Evolutionary conservation across 2,888 invertebrate genomes (phyloP).

Genomic region (Hylaea fasciaria): DNA sequence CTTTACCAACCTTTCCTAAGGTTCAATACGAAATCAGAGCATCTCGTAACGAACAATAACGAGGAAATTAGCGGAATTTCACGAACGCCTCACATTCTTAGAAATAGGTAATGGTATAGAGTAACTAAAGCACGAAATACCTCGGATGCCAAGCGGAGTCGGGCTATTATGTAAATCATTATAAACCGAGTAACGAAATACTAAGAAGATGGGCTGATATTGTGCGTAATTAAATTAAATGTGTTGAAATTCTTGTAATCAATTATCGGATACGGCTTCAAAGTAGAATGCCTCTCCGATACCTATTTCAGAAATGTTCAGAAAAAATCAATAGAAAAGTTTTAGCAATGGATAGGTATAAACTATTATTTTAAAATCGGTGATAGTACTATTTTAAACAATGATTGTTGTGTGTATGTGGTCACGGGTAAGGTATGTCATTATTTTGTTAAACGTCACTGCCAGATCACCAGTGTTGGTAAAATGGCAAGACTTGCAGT

Average conservation of each 20-base stretch:
- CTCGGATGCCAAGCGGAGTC: slow-evolving; percentile 20
- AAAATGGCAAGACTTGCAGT: no score
- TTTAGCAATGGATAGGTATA: no score
- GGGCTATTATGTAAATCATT: slow-evolving; percentile 32
- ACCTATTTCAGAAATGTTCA: no score
- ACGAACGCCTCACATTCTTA: slow-evolving; percentile 14
- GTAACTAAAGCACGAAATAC: slow-evolving; percentile 22
- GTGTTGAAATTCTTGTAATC: not conserved
- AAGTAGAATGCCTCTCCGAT: not conserved
- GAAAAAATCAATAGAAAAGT: no score
- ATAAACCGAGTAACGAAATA: slow-evolving; percentile 10
- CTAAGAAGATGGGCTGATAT: not conserved
- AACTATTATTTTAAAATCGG: no score
- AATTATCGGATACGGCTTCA: not conserved
- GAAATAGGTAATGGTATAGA: slow-evolving; percentile 21
- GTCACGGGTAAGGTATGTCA: no score
- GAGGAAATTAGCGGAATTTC: slow-evolving; percentile 11
- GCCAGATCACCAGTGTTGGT: no score
- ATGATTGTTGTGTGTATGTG: no score
- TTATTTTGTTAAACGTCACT: no score
- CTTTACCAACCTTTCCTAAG: not conserved
- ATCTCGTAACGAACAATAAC: not conserved
- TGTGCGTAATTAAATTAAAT: not conserved
- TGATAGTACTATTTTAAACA: no score
- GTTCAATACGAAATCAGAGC: slow-evolving; percentile 1